Conservation (phyloP, 1,140 invertebrate genomes). For the Agraylea sexmaculata region DNA sequence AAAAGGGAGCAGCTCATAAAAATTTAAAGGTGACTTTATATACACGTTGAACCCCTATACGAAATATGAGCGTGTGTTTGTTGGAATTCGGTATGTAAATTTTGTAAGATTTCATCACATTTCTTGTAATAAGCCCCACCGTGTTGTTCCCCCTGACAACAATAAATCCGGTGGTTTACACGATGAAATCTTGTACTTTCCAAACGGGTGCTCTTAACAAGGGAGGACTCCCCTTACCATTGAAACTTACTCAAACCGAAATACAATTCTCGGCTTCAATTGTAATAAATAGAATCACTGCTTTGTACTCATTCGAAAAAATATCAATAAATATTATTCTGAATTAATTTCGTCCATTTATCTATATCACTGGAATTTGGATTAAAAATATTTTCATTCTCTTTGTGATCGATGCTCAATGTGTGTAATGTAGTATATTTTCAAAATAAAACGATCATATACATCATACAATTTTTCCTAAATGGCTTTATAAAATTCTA, state of each 20-base stretch:
- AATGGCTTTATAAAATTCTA: too few relatives aligned
- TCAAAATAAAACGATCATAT: too few relatives aligned
- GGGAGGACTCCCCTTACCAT: neutral
- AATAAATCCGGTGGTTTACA: conserved; percentile 11
- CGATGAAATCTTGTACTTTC: neutral
- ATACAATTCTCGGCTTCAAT: neutral
- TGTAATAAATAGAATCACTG: neutral
- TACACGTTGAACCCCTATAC: conserved; percentile 1
- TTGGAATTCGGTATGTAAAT: conserved; percentile 20
- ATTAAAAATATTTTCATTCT: too few relatives aligned
- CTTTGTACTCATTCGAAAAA: neutral
- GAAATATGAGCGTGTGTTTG: conserved; percentile 3
- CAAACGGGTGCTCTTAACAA: neutral
- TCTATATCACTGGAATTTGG: too few relatives aligned
- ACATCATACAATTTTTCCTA: too few relatives aligned
- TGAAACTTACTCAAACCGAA: neutral
- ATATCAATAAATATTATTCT: too few relatives aligned
- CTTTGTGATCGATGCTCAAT: too few relatives aligned
- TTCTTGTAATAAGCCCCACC: conserved; percentile 20
- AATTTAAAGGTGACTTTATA: conserved; percentile 2
- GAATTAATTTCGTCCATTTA: too few relatives aligned
- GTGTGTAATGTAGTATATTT: too few relatives aligned
- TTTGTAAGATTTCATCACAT: conserved; percentile 20
- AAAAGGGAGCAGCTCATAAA: neutral
- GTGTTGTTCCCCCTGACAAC: conserved; percentile 9